Evolutionary conservation across 2,888 invertebrate genomes (phyloP).

Genomic region (Pogonocherus hispidulus): DNA sequence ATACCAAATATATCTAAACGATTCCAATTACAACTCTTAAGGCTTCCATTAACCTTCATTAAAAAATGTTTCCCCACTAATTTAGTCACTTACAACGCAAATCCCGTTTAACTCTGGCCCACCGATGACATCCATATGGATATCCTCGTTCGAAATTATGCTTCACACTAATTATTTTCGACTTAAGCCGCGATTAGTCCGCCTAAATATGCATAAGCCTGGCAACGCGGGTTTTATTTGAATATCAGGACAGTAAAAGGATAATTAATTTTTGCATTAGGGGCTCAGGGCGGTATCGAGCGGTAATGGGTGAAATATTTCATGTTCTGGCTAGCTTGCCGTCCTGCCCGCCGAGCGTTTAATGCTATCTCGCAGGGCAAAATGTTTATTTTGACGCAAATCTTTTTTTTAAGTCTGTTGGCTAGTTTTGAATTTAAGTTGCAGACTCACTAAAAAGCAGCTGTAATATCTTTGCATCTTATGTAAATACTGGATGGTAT

Average conservation of each 20-base stretch:
- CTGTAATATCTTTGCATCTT: too few relatives aligned
- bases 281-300: conserved; percentile 11
- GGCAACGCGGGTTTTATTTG: conserved; percentile 40
- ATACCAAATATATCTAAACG: too few relatives aligned
- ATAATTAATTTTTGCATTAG: conserved; percentile 39
- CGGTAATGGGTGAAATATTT: conserved; percentile 25
- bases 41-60: background rate
- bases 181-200: conserved; percentile 40
- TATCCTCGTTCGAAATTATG: conserved; percentile 22
- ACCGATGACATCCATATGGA: conserved; percentile 16
- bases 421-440: too few relatives aligned
- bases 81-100: background rate
- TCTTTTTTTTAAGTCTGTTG: too few relatives aligned
- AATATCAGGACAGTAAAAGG: conserved; percentile 36
- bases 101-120: background rate
- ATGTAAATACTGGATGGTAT: too few relatives aligned
- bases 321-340: background rate
- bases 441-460: too few relatives aligned
- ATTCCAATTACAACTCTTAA: too few relatives aligned
- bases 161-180: conserved; percentile 37
- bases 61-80: background rate
- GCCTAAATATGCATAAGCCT: conserved; percentile 37
- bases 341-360: background rate
- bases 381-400: too few relatives aligned
- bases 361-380: background rate